Evolutionary conservation across 2,797 vertebrate species (phyloP), one percentile per base, ranked within the genome.

Genomic region (Thaleichthys pacificus): DNA sequence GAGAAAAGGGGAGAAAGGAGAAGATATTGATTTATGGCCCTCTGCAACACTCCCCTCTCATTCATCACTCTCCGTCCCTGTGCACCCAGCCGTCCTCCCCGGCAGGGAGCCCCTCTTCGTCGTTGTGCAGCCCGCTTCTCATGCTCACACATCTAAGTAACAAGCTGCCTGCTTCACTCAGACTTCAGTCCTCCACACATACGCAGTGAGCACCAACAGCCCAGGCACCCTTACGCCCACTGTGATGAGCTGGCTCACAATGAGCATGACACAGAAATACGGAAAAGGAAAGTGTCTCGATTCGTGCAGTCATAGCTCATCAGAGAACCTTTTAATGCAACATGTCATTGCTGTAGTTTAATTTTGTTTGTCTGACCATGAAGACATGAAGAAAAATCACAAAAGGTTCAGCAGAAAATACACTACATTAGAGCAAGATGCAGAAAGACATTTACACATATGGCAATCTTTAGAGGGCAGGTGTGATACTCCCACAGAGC

Each of bases 1-100:
- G 58, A 85, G 86, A 82, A 81, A 81, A 84, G 79, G 82, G 72
- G 71, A 83, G 81, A 76, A 68, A 65, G 74, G 80, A 74, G 81
- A 74, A 8, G 66, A 60, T 90, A 91, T 91, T 92, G 91, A 93
- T 92, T 91, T 88, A 91, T 88, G 79, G 76, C 84, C 84, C 86
- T 83, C 87, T 83, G 85, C 82, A 82, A 83, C 70, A 84, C 74
- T 77, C 68, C 71, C 71, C 70, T 73, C 83, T 87, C 88, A 90
- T 92, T 90, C 80, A 90, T 92, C 90, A 92, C 86, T 38, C 86
- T 38, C 85, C 87, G 80, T 86, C 88, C 77, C 80, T 77, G 89
- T 74, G 80, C 83, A 75, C 30, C 26, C 68, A 21, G 64, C 85
- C 83, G 68, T 86, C 79, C 80, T 74, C 84, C 54, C 62, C 35